These are phyloP conservation scores for Siniperca chuatsi DNA, from an alignment of 2,113 vertebrate genomes.

Conservation along the genomic window DNA sequence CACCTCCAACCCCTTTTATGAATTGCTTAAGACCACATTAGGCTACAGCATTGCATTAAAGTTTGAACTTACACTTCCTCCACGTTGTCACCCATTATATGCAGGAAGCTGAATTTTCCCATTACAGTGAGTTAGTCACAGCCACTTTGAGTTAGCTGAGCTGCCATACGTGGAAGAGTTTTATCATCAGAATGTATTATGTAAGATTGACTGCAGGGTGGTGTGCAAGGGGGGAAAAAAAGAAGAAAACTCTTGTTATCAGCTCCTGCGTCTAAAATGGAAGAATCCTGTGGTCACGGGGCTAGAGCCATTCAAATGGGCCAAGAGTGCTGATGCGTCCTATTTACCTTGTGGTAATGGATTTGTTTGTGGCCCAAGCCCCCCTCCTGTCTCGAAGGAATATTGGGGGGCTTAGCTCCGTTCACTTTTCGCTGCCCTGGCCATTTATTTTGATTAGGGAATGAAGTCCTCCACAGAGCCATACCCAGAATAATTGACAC, in stretches of 20 bases:
- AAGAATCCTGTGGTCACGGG: conserved; percentile 69
- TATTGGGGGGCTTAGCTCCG: conserved; percentile 72
- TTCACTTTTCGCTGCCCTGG: conserved; percentile 85
- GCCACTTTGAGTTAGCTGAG: conserved; percentile 63
- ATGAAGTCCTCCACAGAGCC: conserved; percentile 81
- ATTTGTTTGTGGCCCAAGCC: conserved; percentile 81
- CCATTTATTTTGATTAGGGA: conserved; percentile 88
- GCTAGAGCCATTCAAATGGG: conserved; percentile 75
- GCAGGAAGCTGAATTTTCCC: conserved; percentile 75
- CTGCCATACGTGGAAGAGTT: conserved; percentile 55
- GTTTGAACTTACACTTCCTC: conserved; percentile 64
- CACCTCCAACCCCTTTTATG: conserved; percentile 43
- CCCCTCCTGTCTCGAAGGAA: conserved; percentile 73
- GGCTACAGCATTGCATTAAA: conserved; percentile 62
- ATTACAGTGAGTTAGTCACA: conserved; percentile 80
- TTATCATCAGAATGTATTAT: conserved; percentile 74
- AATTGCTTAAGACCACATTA: conserved; percentile 70
- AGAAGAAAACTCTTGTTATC: conserved; percentile 50
- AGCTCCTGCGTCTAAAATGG: conserved; percentile 58
- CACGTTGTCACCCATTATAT: conserved; percentile 52
- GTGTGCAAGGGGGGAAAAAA: neutral
- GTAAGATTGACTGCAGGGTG: conserved; percentile 71
- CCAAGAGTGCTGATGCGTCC: conserved; percentile 81
- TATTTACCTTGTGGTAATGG: conserved; percentile 81
- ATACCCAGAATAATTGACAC: conserved; percentile 82